Percentiles rank a stretch among this genome's conserved stretches.
Conservation (phyloP, 2,797 vertebrate genomes). For the Clarias pachynema region DNA sequence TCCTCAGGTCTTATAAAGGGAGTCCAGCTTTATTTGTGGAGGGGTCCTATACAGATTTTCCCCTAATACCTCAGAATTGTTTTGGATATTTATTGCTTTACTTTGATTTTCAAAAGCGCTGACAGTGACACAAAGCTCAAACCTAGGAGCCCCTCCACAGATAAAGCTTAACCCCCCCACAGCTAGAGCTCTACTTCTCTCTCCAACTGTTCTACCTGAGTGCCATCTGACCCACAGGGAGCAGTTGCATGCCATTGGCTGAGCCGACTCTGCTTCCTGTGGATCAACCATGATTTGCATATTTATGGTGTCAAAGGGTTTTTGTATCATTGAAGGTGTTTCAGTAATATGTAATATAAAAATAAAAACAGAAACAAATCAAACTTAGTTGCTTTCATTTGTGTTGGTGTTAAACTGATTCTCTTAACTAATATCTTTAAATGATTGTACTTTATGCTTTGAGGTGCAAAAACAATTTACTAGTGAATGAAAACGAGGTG, state of each 20-base stretch:
- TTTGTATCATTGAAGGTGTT: slow-evolving; percentile 75
- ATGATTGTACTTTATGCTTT: not conserved
- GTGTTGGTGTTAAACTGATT: not conserved
- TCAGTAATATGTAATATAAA: slow-evolving; percentile 74
- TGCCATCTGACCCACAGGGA: slow-evolving; percentile 51
- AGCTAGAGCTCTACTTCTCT: slow-evolving; percentile 19
- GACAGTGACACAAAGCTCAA: not conserved
- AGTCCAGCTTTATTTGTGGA: slow-evolving; percentile 27
- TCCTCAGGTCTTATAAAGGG: slow-evolving; percentile 46
- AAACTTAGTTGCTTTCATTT: slow-evolving; percentile 24
- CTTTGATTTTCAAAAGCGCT: not conserved
- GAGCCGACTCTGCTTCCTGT: slow-evolving; percentile 58
- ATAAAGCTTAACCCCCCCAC: slow-evolving; percentile 18
- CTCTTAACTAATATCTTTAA: not conserved
- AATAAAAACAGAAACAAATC: slow-evolving; percentile 69
- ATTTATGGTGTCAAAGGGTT: slow-evolving; percentile 64
- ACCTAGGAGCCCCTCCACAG: slow-evolving; percentile 12
- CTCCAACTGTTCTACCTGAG: slow-evolving; percentile 44
- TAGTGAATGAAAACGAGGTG: no score
- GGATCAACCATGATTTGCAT: slow-evolving; percentile 68
- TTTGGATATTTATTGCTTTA: slow-evolving; percentile 41
- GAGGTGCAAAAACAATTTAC: no score
- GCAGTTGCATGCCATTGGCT: slow-evolving; percentile 47
- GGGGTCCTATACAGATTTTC: not conserved
- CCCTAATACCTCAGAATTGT: slow-evolving; percentile 29